These are phyloP conservation scores for Dromococcyx pavoninus DNA, from an alignment of 2,797 vertebrate species.

Conservation along the genomic window DNA sequence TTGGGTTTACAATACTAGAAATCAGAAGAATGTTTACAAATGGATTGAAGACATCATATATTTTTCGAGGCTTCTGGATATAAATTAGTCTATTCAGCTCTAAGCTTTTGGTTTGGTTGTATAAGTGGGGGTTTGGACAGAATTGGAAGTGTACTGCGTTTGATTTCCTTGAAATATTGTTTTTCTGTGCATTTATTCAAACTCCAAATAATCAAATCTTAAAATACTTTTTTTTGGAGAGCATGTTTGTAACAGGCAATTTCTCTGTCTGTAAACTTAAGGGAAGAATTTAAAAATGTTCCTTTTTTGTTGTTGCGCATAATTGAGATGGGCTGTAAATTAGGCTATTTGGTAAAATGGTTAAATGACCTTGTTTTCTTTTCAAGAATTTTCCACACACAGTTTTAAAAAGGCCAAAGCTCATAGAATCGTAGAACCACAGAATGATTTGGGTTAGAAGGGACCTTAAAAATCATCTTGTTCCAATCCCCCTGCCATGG, in stretches of 20 bases:
- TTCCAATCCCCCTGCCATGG: no score
- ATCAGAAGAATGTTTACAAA: not conserved
- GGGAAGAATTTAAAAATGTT: not conserved
- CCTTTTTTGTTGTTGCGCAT: no score
- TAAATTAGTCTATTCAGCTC: not conserved
- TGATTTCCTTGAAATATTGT: not conserved
- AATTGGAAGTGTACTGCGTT: not conserved
- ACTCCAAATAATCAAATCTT: not conserved
- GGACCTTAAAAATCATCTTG: no score
- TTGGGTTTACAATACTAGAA: not conserved
- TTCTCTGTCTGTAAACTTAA: not conserved
- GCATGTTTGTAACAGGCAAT: not conserved
- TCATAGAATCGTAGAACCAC: not conserved
- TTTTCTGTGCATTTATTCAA: not conserved
- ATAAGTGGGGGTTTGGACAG: not conserved
- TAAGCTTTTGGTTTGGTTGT: not conserved
- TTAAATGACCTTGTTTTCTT: not conserved
- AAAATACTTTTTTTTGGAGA: not conserved
- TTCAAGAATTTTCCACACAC: not conserved
- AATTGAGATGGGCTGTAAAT: not conserved
- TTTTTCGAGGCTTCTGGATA: not conserved
- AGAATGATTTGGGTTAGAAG: no score
- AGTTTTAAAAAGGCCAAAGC: not conserved
- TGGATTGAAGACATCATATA: not conserved
- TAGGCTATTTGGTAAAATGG: not conserved